These are phyloP conservation scores for Poecilia latipinna DNA, from an alignment of 2,113 vertebrate genomes.

Conservation along the genomic window DNA sequence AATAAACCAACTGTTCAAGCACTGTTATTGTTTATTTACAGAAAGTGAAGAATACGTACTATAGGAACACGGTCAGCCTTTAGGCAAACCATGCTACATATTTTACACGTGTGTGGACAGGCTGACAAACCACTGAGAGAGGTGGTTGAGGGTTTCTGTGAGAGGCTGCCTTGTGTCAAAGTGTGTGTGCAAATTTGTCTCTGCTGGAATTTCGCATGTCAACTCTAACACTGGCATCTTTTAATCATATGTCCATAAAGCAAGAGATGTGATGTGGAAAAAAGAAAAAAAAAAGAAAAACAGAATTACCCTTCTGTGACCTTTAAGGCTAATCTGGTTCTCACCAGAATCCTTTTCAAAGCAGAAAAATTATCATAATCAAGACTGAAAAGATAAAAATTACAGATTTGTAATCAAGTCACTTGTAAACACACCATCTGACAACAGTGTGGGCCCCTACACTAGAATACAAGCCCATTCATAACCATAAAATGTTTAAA, in stretches of 20 bases:
- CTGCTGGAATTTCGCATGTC: conserved; percentile 20
- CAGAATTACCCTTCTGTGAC: background rate
- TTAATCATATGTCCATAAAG: conserved; percentile 3
- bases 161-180: conserved; percentile 45
- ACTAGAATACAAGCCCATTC: too few relatives aligned
- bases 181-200: conserved; percentile 17
- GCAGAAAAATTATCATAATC: too few relatives aligned
- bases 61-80: too few relatives aligned
- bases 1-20: too few relatives aligned
- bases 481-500: too few relatives aligned
- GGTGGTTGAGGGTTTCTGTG: conserved; percentile 41
- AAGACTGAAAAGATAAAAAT: too few relatives aligned
- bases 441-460: too few relatives aligned
- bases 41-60: background rate
- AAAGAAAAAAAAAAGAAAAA: background rate
- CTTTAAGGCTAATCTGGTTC: background rate
- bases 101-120: conserved; percentile 38
- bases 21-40: background rate
- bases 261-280: background rate
- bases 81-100: conserved; percentile 24
- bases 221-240: conserved; percentile 18
- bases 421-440: too few relatives aligned
- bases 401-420: too few relatives aligned
- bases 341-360: too few relatives aligned
- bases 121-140: conserved; percentile 34